Percentiles rank a stretch among this genome's conserved stretches.
Evolutionary conservation across 2,113 vertebrate genomes (phyloP).

Genomic region (Amblyornis subalaris): DNA sequence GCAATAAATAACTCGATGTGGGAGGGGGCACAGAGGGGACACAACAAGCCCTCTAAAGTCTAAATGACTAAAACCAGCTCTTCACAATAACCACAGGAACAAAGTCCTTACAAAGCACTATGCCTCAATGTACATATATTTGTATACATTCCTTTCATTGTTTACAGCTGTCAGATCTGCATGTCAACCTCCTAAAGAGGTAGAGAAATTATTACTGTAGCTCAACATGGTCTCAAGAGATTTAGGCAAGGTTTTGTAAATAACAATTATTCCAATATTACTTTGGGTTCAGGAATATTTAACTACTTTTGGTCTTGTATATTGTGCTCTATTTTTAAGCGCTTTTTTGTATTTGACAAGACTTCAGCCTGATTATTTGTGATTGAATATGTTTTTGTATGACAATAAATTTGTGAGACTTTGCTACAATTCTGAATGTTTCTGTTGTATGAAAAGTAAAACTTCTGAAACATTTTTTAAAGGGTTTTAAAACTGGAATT

Average conservation of each 20-base stretch:
- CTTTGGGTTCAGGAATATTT: constrained; percentile 31
- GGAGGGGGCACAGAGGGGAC: not conserved
- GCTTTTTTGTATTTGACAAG: constrained; percentile 51
- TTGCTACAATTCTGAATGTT: not conserved
- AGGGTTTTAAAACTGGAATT: not conserved
- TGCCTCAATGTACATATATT: not conserved
- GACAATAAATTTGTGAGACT: constrained; percentile 28
- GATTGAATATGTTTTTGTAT: not conserved
- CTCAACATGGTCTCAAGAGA: not conserved
- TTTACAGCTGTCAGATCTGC: not conserved
- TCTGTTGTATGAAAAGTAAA: not conserved
- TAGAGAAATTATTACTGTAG: not conserved
- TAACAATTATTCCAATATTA: not conserved
- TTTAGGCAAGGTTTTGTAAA: constrained; percentile 29
- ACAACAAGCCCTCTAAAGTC: not conserved
- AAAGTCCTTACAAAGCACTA: not conserved
- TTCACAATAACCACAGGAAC: not conserved
- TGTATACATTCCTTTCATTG: not conserved
- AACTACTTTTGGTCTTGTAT: constrained; percentile 33
- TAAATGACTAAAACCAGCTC: not conserved
- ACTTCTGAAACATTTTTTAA: not conserved
- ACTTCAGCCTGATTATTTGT: constrained; percentile 34
- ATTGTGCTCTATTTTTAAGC: constrained; percentile 51
- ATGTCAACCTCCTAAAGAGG: not conserved
- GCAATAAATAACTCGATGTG: not conserved